Evolutionary conservation across 2,888 invertebrate genomes (phyloP).

Genomic region (Xanthia togata): DNA sequence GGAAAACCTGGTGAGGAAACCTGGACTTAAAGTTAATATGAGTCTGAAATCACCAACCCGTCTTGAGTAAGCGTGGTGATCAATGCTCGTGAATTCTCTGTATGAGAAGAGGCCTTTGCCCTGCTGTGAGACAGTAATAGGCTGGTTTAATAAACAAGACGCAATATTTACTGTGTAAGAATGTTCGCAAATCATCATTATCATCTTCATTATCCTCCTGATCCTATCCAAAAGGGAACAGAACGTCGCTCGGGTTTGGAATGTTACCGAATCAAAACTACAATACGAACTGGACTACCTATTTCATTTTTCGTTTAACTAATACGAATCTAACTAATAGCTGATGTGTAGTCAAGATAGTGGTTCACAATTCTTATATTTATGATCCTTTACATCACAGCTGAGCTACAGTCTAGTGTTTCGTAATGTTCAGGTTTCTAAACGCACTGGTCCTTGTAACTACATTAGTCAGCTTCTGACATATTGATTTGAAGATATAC

Average conservation of each 20-base stretch:
- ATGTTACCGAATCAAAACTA: background rate
- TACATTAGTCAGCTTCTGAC: constrained; percentile 38
- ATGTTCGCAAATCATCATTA: too few relatives aligned
- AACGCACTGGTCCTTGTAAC: background rate
- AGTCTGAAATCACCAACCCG: too few relatives aligned
- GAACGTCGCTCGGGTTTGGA: background rate
- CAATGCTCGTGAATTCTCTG: too few relatives aligned
- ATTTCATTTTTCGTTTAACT: background rate
- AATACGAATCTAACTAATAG: constrained; percentile 29
- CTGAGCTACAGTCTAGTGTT: background rate
- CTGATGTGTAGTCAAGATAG: constrained; percentile 13
- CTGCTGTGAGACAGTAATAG: too few relatives aligned
- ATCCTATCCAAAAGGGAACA: background rate
- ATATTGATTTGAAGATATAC: constrained; percentile 56
- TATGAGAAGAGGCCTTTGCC: too few relatives aligned
- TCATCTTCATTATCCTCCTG: background rate
- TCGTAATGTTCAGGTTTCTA: constrained; percentile 11
- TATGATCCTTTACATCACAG: constrained; percentile 4
- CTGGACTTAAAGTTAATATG: too few relatives aligned
- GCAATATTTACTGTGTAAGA: background rate
- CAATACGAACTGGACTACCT: too few relatives aligned
- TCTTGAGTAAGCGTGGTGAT: too few relatives aligned
- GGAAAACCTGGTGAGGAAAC: too few relatives aligned
- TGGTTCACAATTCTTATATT: constrained; percentile 14
- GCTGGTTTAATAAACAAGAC: background rate